These are phyloP conservation scores for Hyperoplus immaculatus DNA, from an alignment of 2,797 vertebrate genomes.

Conservation along the genomic window DNA sequence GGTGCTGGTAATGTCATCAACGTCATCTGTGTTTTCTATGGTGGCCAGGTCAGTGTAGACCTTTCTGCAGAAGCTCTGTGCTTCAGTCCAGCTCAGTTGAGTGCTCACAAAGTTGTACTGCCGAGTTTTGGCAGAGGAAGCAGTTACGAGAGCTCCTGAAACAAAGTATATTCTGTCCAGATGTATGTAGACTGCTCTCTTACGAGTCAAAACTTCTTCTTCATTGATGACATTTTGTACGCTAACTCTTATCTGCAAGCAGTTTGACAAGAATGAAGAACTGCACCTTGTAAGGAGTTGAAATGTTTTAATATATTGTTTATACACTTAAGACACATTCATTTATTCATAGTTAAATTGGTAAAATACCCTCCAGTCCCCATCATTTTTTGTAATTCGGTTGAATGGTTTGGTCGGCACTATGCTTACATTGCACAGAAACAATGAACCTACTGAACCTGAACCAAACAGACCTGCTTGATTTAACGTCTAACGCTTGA, in stretches of 20 bases:
- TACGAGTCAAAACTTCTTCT: neutral
- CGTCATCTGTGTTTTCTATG: constrained; percentile 30
- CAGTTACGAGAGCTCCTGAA: constrained; percentile 44
- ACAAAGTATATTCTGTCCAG: constrained; percentile 6
- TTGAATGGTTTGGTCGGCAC: neutral
- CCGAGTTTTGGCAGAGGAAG: constrained; percentile 20
- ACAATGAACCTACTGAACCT: neutral
- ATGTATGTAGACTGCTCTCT: neutral
- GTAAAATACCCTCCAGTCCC: neutral
- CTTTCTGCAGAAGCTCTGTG: constrained; percentile 55
- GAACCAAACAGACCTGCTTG: neutral
- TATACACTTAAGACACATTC: neutral
- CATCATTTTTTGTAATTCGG: too few relatives aligned
- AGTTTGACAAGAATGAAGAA: neutral
- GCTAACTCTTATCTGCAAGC: neutral
- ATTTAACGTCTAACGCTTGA: neutral
- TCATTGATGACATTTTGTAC: neutral
- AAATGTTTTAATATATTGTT: neutral
- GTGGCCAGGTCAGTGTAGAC: constrained; percentile 57
- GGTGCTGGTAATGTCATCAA: constrained; percentile 2
- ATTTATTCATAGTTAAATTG: neutral
- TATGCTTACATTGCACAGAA: neutral
- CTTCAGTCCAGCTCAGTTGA: constrained; percentile 38
- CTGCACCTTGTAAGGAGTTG: neutral
- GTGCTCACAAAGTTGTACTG: constrained; percentile 48